These are phyloP conservation scores for Iselma pallidipennis DNA, from an alignment of 2,888 invertebrate genomes.

Conservation along the genomic window DNA sequence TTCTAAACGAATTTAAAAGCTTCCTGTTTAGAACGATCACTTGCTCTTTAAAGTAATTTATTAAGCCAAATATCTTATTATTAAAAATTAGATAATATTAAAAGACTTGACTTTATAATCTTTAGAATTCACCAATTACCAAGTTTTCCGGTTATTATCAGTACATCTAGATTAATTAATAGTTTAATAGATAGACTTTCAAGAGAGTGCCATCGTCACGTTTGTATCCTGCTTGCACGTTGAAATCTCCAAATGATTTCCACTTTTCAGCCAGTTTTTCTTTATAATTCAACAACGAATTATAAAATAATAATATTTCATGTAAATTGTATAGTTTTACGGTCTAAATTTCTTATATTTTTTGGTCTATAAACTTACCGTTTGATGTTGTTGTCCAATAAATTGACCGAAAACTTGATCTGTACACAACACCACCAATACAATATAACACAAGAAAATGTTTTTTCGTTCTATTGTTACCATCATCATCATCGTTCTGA, in stretches of 20 bases:
- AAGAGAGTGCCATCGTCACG: too few species aligned
- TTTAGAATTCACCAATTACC: too few species aligned
- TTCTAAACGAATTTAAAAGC: neutral
- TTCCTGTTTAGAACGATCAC: too few species aligned
- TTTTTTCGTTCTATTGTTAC: slow-evolving; percentile 42
- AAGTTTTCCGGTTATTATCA: too few species aligned
- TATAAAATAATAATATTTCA: neutral
- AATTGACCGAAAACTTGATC: slow-evolving; percentile 44
- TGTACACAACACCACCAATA: slow-evolving; percentile 44
- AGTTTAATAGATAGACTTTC: neutral
- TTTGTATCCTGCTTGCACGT: neutral
- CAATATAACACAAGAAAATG: slow-evolving; percentile 41
- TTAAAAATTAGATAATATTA: too few species aligned
- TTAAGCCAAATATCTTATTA: too few species aligned
- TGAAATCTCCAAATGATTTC: neutral
- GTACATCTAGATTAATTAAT: neutral
- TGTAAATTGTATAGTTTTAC: neutral
- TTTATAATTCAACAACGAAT: neutral
- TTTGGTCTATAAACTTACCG: slow-evolving; percentile 33
- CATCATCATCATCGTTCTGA: slow-evolving; percentile 15
- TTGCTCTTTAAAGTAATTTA: neutral
- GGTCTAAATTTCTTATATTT: too few species aligned
- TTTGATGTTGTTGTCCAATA: slow-evolving; percentile 41
- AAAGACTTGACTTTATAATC: too few species aligned
- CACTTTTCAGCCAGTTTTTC: neutral